Conservation (phyloP, 2,113 vertebrate genomes). For the Podiceps cristatus region DNA sequence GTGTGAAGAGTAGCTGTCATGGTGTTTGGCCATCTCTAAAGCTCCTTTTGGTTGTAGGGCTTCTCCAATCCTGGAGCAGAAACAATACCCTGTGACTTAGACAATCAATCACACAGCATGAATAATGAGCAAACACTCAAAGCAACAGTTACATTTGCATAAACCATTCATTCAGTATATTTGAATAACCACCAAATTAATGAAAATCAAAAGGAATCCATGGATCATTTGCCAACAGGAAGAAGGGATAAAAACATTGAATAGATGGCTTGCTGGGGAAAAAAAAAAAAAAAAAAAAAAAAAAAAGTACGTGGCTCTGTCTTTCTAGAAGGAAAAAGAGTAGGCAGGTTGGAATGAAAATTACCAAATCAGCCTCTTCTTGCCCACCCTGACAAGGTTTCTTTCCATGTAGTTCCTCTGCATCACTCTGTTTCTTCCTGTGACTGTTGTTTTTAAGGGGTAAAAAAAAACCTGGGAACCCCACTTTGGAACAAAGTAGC, state of each 20-base stretch:
- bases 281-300: not conserved
- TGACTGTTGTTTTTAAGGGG: not conserved
- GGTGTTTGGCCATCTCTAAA: not conserved
- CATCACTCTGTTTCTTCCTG: not conserved
- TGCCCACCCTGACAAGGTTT: not conserved
- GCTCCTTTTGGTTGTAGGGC: not conserved
- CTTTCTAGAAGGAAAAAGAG: not conserved
- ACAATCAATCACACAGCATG: constrained; percentile 40
- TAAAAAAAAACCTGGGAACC: not conserved
- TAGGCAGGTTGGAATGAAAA: not conserved
- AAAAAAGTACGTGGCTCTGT: not conserved
- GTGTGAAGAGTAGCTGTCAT: not conserved
- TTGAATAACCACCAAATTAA: constrained; percentile 52
- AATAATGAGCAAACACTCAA: constrained; percentile 43
- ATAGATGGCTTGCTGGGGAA: not conserved
- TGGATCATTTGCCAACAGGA: constrained; percentile 40
- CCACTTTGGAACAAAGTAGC: not conserved
- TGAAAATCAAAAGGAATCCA: constrained; percentile 37
- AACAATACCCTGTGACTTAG: constrained; percentile 20
- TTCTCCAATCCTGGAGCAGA: not conserved
- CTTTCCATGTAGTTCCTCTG: not conserved
- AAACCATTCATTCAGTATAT: constrained; percentile 30
- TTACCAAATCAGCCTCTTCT: not conserved
- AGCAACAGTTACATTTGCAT: constrained; percentile 57
- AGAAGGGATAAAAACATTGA: not conserved